Conservation (phyloP, 1,140 invertebrate genomes). For the Camponotus vicinus region DNA sequence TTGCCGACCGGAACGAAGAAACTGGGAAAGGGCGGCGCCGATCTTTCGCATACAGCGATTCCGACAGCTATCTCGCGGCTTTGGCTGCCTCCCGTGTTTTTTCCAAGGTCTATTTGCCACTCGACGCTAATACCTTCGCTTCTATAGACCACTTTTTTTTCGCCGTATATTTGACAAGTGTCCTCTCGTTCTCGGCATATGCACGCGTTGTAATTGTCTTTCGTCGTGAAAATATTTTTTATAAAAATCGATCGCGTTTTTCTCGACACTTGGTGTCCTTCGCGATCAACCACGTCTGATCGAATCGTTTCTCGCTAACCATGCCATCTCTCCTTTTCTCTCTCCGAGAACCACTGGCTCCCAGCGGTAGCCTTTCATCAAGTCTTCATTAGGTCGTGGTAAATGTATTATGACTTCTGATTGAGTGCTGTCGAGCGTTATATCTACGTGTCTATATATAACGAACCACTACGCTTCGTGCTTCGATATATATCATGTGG, state of each 20-base stretch:
- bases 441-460: conserved; percentile 49
- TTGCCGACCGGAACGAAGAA: conserved; percentile 18
- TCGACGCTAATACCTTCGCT: conserved; percentile 47
- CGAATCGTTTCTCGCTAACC: conserved; percentile 2
- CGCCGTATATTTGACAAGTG: not conserved
- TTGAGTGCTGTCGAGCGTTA: conserved; percentile 73
- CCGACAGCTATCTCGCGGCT: not conserved
- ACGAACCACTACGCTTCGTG: conserved; percentile 19
- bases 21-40: conserved; percentile 32
- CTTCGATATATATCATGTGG: conserved; percentile 35
- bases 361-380: conserved; percentile 75
- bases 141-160: not conserved
- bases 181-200: not conserved
- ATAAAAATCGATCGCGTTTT: conserved; percentile 4
- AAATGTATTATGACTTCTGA: conserved; percentile 81
- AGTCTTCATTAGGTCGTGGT: conserved; percentile 76
- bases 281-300: conserved; percentile 26
- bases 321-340: conserved; percentile 40
- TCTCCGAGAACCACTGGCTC: conserved; percentile 67
- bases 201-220: not conserved
- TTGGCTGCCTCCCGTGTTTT: conserved; percentile 17
- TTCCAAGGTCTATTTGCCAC: conserved; percentile 66
- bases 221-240: not conserved
- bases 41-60: not conserved
- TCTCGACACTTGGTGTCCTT: not conserved